Evolutionary conservation across 2,113 vertebrate species (phyloP), one percentile per base, ranked within the genome.

Genomic region (Lepidothrix coronata): DNA sequence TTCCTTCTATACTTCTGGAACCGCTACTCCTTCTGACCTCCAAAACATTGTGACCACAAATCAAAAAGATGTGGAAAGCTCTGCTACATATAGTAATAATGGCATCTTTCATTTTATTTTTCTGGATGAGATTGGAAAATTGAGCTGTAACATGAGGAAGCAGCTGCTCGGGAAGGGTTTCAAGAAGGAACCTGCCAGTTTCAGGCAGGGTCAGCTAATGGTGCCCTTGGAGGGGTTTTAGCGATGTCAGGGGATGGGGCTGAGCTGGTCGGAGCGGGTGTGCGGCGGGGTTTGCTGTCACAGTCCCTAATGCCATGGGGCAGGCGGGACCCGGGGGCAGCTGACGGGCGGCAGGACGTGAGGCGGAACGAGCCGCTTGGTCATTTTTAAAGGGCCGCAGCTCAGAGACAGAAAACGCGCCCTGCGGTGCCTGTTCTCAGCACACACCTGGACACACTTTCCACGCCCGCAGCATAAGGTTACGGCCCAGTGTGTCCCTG

Each of bases 181-280:
- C 20, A 22, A 33, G 20, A 57, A 57, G 54, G 30, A 57, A 57
- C 31, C 30, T 21, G 19, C 2, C 2, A 9, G 3, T 9, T 14
- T 22, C 21, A 15, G 14, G n/a, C 28, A 1, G 12, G 44, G 15
- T 23, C 33, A 37, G 37, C 14, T 8, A 1, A 2, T 0, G 15
- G 8, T 22, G 16, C 22, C 46, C 41, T 5, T 1, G 54, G 18
- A 7, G 22, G 24, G 3, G 28, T 25, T 39, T 5, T 1, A 8
- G 39, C 3, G 6, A 6, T 5, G 0, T 0, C 3, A 21, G 48
- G 52, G 24, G 41, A 30, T 8, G 25, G 11, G 0, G 52, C 28
- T 18, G 22, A 18, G 62, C 24, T 3, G 5, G 17, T 4, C 52
- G 7, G 21, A 14, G 18, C 4, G 0, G 51, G 12, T 1, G 3